Evolutionary conservation across 2,113 vertebrate species (phyloP).

Genomic region (Nycticorax nycticorax): DNA sequence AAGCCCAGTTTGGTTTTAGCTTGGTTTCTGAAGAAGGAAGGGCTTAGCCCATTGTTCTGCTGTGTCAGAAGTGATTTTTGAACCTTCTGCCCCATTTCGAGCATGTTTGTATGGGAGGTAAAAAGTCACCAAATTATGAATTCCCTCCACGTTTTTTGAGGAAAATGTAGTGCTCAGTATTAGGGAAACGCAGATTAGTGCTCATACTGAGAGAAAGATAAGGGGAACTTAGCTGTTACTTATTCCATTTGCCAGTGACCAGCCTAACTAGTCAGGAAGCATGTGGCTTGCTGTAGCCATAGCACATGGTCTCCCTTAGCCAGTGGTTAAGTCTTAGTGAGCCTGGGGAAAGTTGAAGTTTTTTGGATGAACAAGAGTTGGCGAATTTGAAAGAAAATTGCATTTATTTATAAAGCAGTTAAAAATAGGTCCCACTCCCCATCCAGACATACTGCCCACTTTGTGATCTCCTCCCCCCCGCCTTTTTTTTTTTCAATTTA

Average conservation of each 20-base stretch:
- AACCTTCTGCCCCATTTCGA: not conserved
- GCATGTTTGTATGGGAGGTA: not conserved
- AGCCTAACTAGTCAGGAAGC: not conserved
- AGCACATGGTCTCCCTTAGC: not conserved
- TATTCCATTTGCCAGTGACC: not conserved
- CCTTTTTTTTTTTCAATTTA: not conserved
- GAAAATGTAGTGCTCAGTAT: not conserved
- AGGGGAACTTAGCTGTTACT: not conserved
- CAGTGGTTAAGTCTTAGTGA: not conserved
- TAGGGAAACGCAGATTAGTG: not conserved
- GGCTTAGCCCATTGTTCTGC: not conserved
- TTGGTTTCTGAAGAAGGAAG: not conserved
- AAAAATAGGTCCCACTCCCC: not conserved
- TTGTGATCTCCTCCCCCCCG: not conserved
- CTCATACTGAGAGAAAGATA: not conserved
- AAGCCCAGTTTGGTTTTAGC: not conserved
- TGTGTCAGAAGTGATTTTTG: not conserved
- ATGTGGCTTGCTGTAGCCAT: not conserved
- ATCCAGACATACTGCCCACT: not conserved
- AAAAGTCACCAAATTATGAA: not conserved
- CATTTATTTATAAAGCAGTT: not conserved
- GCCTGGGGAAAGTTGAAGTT: not conserved
- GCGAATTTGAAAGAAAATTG: not conserved
- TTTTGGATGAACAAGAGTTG: not conserved
- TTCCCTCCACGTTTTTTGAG: not conserved